Evolutionary conservation across 2,888 invertebrate species (phyloP), one percentile per base, ranked within the genome.

Genomic region (Atethmia centrago): DNA sequence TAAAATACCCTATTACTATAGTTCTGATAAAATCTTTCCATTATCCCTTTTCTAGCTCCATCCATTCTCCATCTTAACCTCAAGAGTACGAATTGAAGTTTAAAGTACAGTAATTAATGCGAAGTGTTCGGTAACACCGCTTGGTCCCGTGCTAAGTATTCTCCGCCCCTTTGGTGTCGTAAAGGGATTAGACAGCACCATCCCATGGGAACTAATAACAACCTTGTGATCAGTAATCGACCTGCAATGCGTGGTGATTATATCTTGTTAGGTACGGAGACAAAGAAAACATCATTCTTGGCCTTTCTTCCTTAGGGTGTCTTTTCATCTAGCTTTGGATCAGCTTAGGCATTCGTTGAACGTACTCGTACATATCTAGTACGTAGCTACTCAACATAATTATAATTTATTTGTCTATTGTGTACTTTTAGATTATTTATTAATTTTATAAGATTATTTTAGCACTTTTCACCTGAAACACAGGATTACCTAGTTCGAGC

Each of bases 151-250:
- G 45, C 64, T 71, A 66, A 77, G 72, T 71, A 61, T 40, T 58
- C 45, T 71, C 83, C 79, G 64, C 83, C 80, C 68, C 79, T 80
- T 83, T 79, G 64, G 79, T 83, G 83, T 83, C 67, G 47, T 82
- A 53, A 80, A 80, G 79, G 72, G 79, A 83, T 83, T 64, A 80
- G 31, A 45, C 55, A 64, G 12, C 28, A 14, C 40, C 64, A 36
- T 58, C 66, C 58, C 42, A 12, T n/a, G 63, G 59, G 77, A 77
- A n/a, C 61, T 4, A 53, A 62, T 68, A 82, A 78, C 78, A 61
- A 59, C 55, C 31, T 61, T 64, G 47, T 59, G 55, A 79, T 58
- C 65, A 49, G 63, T 80, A 82, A 78, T 82, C 9, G 49, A 36
- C 56, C 51, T 79, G 78, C 71, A 65, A 62, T 49, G 42, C 42